Evolutionary conservation across 2,797 vertebrate species (phyloP), one percentile per base, ranked within the genome.

Genomic region (Schizopygopsis pylzovi): DNA sequence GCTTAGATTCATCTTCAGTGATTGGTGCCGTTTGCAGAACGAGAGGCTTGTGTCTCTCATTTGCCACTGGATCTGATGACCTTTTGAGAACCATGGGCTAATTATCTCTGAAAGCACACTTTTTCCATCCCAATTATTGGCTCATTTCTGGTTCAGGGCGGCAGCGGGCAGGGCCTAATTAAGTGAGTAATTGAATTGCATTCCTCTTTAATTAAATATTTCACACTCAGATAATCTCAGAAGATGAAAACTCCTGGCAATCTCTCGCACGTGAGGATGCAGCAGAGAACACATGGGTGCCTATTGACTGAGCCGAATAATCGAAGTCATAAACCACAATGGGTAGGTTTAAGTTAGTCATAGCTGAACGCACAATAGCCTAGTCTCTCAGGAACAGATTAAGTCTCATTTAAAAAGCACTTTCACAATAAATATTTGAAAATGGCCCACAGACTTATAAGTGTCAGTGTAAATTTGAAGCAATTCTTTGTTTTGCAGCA

Each of bases 181-280:
- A 95, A 93, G 93, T 92, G 91, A 91, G 93, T 96, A 96, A 96
- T 96, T 96, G 93, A 96, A 95, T 95, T 94, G 94, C 91, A 93
- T 94, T 93, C 91, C 83, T 89, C 88, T 91, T 94, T 95, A 96
- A 96, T 96, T 94, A 95, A 95, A 96, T 94, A 93, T 93, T 96
- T 95, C 92, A 95, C 94, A 95, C 94, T 92, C 93, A 93, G 93
- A 95, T 93, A 91, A 91, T 92, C 92, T 93, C 89, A 81, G 90
- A 91, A 89, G 91, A 94, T 92, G 93, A 92, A 91, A 91, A 83
- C 45, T 82, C 86, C 80, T 88, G 91, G 93, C 89, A 87, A 91
- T 93, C 90, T 92, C 92, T 90, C 86, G 80, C 81, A 86, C 83
- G 71, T 63, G 88, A 89, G 85, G 88, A 63, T 33, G n/a, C 16